phyloP scores from a whole-genome alignment of 2,888 invertebrate species.

The Lasiommata megera region DNA sequence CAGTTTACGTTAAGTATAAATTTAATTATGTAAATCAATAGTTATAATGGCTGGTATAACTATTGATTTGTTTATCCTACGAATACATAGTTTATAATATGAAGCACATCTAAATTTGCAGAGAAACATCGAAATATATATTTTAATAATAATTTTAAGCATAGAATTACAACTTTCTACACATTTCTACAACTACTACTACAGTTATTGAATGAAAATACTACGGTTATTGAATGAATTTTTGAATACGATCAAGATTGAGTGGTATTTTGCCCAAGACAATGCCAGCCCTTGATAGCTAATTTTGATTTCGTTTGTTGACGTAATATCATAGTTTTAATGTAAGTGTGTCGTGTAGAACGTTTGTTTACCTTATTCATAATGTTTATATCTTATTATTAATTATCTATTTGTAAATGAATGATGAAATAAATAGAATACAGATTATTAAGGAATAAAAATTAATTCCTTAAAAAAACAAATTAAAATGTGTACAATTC shows the following conservation, averaged over 20 bases:
- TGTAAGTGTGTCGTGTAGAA: conserved; percentile 20
- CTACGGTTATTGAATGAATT: too few relatives aligned
- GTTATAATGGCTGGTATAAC: conserved; percentile 81
- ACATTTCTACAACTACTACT: too few relatives aligned
- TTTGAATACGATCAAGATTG: too few relatives aligned
- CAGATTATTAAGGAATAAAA: too few relatives aligned
- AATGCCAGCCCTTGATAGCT: too few relatives aligned
- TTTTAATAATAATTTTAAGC: neutral
- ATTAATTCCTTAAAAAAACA: too few relatives aligned
- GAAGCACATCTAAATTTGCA: neutral
- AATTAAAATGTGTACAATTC: conserved; percentile 50
- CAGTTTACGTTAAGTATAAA: conserved; percentile 55
- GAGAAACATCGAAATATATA: neutral
- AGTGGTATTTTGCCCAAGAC: too few relatives aligned
- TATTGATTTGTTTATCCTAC: conserved; percentile 47
- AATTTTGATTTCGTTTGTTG: neutral
- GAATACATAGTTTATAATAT: conserved; percentile 13
- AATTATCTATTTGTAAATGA: too few relatives aligned
- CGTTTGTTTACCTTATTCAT: neutral
- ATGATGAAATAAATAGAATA: too few relatives aligned
- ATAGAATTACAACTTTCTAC: neutral
- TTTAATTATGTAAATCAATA: conserved; percentile 72
- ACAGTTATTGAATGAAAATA: too few relatives aligned
- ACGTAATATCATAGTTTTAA: neutral
- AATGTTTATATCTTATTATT: too few relatives aligned